Base-by-base conservation (phyloP, 2,888 invertebrate species). In the Cerastis leucographa region DNA sequence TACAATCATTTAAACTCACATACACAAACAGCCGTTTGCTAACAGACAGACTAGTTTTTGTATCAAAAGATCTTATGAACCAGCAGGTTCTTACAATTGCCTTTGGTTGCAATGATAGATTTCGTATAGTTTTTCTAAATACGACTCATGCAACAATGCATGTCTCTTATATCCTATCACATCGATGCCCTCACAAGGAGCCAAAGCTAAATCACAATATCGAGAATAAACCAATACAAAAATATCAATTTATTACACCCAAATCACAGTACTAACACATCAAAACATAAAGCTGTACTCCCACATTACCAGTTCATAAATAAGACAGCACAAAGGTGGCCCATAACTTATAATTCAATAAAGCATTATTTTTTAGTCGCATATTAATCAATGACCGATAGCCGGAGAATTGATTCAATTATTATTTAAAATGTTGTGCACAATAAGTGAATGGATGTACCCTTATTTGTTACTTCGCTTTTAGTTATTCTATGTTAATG, bases 361-460 rank as follows among this genome's bases (percentile, higher is more conserved):
- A 88, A 78, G 82, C 88, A 93, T 94, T 93, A 82, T 89, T 86
- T 86, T 88, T 89, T 91, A 91, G 77, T 86, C 87, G 84, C 90
- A 83, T 94, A 95, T 95, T 95, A 95, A 95, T 95, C 95, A 95
- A 93, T 88, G 90, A 87, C 88, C 84, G 87, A 87, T 86, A 85
- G 84, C 86, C 84, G 86, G 89, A 90, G 91, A 91, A 95, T 95
- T 94, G 95, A 94, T 95, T 96, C 96, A 96, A 95, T 96, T 95
- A 93, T 94, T 95, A 96, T 96, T 96, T 96, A 95, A 95, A 95
- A 93, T 91, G 92, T 91, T 91, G 87, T 89, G 89, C 93, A 96
- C 95, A 96, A 96, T 94, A 92, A 90, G 78, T 94, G 94, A 95
- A 96, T 96, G 95, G 93, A 95, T 94, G 95, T 94, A 88, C 84